Percentiles rank a stretch among this genome's conserved stretches.
phyloP scores from a whole-genome alignment of 1,140 invertebrate species.

The Sycobia sp. region DNA sequence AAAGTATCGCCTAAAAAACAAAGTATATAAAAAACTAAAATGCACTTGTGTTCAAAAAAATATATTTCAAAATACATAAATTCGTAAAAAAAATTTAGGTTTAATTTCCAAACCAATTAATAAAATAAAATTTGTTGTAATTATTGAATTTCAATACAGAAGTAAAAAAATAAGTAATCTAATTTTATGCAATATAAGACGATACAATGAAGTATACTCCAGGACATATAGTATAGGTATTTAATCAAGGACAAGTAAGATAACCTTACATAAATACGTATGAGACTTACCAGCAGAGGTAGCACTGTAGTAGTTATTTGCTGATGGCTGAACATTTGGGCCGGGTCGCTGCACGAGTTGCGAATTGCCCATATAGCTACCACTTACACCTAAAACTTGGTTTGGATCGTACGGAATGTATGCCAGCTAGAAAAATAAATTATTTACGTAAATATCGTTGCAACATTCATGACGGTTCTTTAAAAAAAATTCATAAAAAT shows the following conservation, averaged over 20 bases:
- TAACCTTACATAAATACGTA: conserved; percentile 39
- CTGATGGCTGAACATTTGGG: conserved; percentile 63
- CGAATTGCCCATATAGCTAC: conserved; percentile 66
- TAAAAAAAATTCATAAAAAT: neutral
- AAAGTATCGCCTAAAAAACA: too few relatives aligned
- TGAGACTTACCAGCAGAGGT: conserved; percentile 59
- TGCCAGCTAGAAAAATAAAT: conserved; percentile 50
- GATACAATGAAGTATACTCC: too few relatives aligned
- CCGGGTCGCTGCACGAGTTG: conserved; percentile 67
- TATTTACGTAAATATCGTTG: neutral
- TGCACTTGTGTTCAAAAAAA: too few relatives aligned
- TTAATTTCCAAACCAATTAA: too few relatives aligned
- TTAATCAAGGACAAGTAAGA: conserved; percentile 36
- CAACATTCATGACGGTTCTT: neutral
- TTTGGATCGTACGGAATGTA: conserved; percentile 63
- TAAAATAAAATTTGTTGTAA: too few relatives aligned
- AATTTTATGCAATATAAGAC: too few relatives aligned
- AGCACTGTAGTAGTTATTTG: conserved; percentile 66
- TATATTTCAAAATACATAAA: too few relatives aligned
- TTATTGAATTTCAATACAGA: too few relatives aligned
- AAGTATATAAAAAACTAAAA: too few relatives aligned
- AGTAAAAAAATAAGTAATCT: too few relatives aligned
- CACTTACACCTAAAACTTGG: conserved; percentile 61
- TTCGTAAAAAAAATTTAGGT: too few relatives aligned
- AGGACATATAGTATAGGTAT: too few relatives aligned